These are phyloP conservation scores for Rhimphoctona megacephalus DNA, from an alignment of 2,888 invertebrate species.

Conservation along the genomic window DNA sequence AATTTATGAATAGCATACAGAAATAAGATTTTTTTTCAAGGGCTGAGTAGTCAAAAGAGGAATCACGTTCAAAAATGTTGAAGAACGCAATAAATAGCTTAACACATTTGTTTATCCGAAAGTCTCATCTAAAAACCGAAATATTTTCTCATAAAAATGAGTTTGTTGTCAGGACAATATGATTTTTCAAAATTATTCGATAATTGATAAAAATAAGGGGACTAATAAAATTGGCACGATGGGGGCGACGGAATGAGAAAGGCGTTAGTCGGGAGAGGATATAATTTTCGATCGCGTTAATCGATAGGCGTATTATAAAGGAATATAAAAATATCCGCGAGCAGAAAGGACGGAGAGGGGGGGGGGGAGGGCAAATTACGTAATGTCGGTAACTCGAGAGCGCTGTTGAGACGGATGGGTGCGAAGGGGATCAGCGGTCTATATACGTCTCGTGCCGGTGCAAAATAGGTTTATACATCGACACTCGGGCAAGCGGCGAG, in stretches of 20 bases:
- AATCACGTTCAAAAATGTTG: background rate
- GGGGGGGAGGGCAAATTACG: slow-evolving; percentile 68
- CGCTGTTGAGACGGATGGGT: slow-evolving; percentile 77
- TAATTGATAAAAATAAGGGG: background rate
- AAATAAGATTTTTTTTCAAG: background rate
- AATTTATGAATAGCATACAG: background rate
- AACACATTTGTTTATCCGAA: background rate
- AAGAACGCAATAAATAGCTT: background rate
- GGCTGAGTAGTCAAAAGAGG: background rate
- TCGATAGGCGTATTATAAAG: slow-evolving; percentile 28
- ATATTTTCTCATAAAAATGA: background rate
- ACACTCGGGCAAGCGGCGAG: slow-evolving; percentile 37
- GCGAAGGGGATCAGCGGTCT: slow-evolving; percentile 61
- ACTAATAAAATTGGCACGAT: background rate
- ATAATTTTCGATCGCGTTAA: slow-evolving; percentile 42
- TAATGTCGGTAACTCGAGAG: slow-evolving; percentile 82
- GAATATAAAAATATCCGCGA: slow-evolving; percentile 59
- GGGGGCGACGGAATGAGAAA: background rate
- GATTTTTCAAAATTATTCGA: background rate
- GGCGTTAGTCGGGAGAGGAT: slow-evolving; percentile 32
- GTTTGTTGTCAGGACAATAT: background rate
- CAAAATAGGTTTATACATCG: slow-evolving; percentile 51
- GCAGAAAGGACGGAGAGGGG: background rate
- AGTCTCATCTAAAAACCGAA: background rate
- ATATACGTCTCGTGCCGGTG: slow-evolving; percentile 68